A percentile compares a stretch with the other conserved stretches of the same genome.
Evolutionary conservation across 2,888 invertebrate species (phyloP).

Genomic region (Zygaena filipendulae): DNA sequence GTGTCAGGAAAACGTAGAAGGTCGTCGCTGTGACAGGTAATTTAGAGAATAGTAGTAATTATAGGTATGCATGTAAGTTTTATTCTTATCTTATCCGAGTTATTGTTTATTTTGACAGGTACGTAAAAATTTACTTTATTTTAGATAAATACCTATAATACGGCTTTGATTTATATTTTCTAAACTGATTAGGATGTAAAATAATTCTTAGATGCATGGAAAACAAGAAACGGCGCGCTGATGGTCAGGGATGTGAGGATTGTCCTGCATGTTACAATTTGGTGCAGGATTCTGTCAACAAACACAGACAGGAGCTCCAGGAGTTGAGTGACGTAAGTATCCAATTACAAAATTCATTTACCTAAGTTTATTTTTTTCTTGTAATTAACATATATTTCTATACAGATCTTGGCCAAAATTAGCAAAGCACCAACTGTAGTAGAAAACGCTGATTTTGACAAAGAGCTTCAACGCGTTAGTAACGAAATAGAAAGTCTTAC

Average conservation of each 20-base stretch:
- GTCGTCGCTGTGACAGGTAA: constrained; percentile 85
- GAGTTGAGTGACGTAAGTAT: constrained; percentile 74
- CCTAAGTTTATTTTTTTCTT: background rate
- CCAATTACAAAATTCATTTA: background rate
- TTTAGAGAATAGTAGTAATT: too few relatives aligned
- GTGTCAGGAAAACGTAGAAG: constrained; percentile 90
- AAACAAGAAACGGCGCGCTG: constrained; percentile 87
- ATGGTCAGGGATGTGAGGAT: constrained; percentile 85
- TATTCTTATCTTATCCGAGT: too few relatives aligned
- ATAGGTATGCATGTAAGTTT: too few relatives aligned
- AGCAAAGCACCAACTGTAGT: constrained; percentile 93
- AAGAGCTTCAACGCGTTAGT: constrained; percentile 80
- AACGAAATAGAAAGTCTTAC: constrained; percentile 79
- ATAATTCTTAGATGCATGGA: constrained; percentile 81
- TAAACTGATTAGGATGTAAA: background rate
- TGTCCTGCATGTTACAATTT: constrained; percentile 97
- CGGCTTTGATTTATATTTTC: background rate
- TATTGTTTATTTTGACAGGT: too few relatives aligned
- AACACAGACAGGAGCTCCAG: constrained; percentile 77
- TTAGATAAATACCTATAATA: too few relatives aligned
- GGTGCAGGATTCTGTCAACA: constrained; percentile 86
- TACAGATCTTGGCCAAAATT: constrained; percentile 80
- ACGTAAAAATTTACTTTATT: too few relatives aligned
- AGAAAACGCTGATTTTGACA: constrained; percentile 91
- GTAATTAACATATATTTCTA: too few relatives aligned